Evolutionary conservation across 2,113 vertebrate species (phyloP), one percentile per base, ranked within the genome.

Genomic region (Leptocoma aspasia): DNA sequence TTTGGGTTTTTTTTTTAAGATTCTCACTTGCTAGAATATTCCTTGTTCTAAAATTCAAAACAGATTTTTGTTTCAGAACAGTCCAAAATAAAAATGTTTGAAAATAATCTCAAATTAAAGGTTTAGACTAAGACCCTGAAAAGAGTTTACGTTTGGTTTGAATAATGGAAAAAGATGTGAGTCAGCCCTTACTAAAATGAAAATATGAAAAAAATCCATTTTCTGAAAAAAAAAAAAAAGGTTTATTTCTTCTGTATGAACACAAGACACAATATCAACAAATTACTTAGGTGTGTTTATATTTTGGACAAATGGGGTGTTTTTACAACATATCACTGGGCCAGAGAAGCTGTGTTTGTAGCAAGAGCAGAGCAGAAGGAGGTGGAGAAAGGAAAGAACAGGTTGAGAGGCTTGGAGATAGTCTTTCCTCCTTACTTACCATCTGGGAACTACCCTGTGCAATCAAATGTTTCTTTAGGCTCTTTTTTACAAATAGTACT

Each of bases 171-270:
- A 87, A 78, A 86, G 5, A 42, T 8, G 6, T 13, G 13, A 47
- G 6, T 54, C 10, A 18, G 33, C 1, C 3, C 11, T 66, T 81
- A 35, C 5, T 9, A 28, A 68, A 56, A 92, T 47, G 13, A 33
- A 82, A 88, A 39, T 0, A 13, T 33, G 6, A 16, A 33, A 64
- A 64, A 61, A 44, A 45, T 13, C 2, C 0, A 4, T 19, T 64
- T 71, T 42, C 18, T 70, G 45, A 31, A 6, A 2, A 9, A 77
- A 30, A n/a, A 77, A 21, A 28, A 88, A 21, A 21, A 16, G 28
- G 7, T 4, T 15, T 26, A 15, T 15, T 4, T 88, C 37, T 53
- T 53, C 15, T 15, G 15, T 35, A 35, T 31, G 16, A 56, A 12
- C 7, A 20, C 39, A 56, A 64, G 31, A 47, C 20, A 39, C 54